Evolutionary conservation across 2,888 invertebrate species (phyloP).

Genomic region (Entomobrya multifasciata): DNA sequence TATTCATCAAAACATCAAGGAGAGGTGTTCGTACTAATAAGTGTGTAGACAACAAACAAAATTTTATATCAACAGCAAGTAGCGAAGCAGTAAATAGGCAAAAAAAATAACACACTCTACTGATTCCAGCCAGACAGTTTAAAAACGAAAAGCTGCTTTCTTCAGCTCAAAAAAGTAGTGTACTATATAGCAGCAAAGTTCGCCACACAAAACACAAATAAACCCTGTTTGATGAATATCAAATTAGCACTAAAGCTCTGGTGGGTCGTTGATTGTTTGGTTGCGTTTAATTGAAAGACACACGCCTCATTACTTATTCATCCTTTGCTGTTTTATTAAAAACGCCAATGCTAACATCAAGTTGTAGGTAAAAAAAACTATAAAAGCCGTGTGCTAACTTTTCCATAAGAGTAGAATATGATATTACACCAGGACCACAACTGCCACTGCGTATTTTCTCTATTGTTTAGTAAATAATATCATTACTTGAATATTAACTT

Average conservation of each 20-base stretch:
- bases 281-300: slow-evolving; percentile 68
- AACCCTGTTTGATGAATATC: slow-evolving; percentile 58
- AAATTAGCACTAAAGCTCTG: slow-evolving; percentile 51
- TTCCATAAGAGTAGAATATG: no score
- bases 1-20: slow-evolving; percentile 56
- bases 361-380: no score
- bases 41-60: slow-evolving; percentile 35
- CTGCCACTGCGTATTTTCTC: no score
- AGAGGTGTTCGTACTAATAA: slow-evolving; percentile 56
- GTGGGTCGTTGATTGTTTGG: slow-evolving; percentile 61
- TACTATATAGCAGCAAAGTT: slow-evolving; percentile 1
- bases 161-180: slow-evolving; percentile 22
- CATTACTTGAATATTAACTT: slow-evolving; percentile 8
- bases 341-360: neutral
- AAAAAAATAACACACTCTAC: slow-evolving; percentile 30
- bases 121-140: slow-evolving; percentile 24
- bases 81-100: neutral
- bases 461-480: neutral
- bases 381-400: no score
- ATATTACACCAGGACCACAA: no score
- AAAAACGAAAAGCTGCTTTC: slow-evolving; percentile 30
- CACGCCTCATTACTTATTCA: slow-evolving; percentile 70
- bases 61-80: slow-evolving; percentile 17
- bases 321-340: slow-evolving; percentile 47
- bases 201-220: slow-evolving; percentile 25